Evolutionary conservation across 2,888 invertebrate species (phyloP).

Genomic region (Cryptocephalus moraei): DNA sequence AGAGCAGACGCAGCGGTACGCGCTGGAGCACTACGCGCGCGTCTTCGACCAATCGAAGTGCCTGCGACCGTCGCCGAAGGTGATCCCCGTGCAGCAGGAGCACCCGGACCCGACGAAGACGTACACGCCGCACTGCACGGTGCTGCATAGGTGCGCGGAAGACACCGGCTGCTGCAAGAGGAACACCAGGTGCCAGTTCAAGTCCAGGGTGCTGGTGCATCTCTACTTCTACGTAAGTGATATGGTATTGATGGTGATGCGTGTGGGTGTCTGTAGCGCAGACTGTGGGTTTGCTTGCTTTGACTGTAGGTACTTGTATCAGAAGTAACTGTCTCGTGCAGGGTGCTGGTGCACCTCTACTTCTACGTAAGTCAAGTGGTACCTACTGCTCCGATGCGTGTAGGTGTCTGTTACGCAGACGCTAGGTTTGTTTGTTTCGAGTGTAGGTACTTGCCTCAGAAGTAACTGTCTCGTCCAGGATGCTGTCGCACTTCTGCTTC

Average conservation of each 20-base stretch:
- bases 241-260: not conserved
- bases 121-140: constrained; percentile 77
- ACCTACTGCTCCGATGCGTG: no score
- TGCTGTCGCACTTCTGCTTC: constrained; percentile 64
- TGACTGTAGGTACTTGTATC: no score
- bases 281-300: no score
- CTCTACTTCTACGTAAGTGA: constrained; percentile 74
- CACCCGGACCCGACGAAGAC: constrained; percentile 61
- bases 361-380: constrained; percentile 64
- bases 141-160: constrained; percentile 76
- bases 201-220: constrained; percentile 58
- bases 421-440: no score
- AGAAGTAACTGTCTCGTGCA: no score
- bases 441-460: no score
- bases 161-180: constrained; percentile 80
- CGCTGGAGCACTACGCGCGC: constrained; percentile 27
- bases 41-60: constrained; percentile 48
- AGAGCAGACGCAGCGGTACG: constrained; percentile 32
- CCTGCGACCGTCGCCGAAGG: constrained; percentile 59
- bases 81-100: constrained; percentile 62
- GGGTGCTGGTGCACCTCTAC: constrained; percentile 59
- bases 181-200: constrained; percentile 68
- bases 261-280: no score
- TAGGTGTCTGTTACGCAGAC: no score
- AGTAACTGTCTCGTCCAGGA: no score